Evolutionary conservation across 2,888 invertebrate genomes (phyloP), one percentile per base, ranked within the genome.

Genomic region (Plemyria rubiginata): DNA sequence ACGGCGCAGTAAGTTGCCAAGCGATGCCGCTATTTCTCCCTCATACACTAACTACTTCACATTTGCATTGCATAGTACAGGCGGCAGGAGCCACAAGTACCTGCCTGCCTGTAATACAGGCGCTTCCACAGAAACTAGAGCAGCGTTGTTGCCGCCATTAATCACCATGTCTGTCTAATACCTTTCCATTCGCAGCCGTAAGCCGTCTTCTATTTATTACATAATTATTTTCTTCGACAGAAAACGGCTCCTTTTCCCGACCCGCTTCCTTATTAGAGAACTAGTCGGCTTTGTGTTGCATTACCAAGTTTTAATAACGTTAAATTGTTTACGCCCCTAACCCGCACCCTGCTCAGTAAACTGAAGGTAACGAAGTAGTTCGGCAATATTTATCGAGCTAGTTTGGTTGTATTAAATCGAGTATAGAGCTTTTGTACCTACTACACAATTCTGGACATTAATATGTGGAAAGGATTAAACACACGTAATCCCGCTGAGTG

Each of bases 121-220:
- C 72, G 72, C 74, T 74, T 73, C 74, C 78, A 72, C 73, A 79
- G 74, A 72, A 79, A 79, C 81, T 82, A 78, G 77, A 80, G 81
- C 80, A 81, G 74, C 84, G 81, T 80, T 79, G 80, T 78, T 79
- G 78, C 81, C 88, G 77, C 81, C 88, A 88, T 90, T 90, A 90
- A 91, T 90, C 91, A 90, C 89, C 84, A 83, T 85, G 88, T 88
- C 87, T 87, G 86, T 86, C 86, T 89, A 90, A 90, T 90, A 90
- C 85, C 87, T 87, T 89, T 86, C 86, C 87, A 87, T 88, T 90
- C 87, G 85, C 80, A 84, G 84, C 80, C 78, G 79, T 77, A 78
- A 84, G 80, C 84, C 85, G 82, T 83, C 86, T 83, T 82, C 86
- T 87, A 84, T 87, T 89, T 88, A 88, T 86, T 87, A 87, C 83